These are phyloP conservation scores for Trissolcus basalis DNA, from an alignment of 1,140 invertebrate species.

Conservation along the genomic window DNA sequence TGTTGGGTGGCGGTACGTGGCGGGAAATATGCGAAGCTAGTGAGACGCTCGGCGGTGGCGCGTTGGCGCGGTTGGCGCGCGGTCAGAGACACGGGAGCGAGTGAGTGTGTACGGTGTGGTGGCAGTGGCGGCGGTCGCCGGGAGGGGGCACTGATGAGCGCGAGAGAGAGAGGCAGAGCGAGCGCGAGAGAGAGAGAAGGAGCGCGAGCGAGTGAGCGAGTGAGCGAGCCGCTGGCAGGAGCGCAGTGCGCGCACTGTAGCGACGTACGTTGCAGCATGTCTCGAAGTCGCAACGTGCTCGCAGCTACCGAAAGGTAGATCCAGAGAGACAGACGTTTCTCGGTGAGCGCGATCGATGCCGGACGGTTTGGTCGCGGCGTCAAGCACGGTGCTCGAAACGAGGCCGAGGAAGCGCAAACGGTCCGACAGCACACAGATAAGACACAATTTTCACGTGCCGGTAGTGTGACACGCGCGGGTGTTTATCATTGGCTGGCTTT, in stretches of 20 bases:
- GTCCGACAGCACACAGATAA: slow-evolving; percentile 27
- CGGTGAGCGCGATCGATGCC: slow-evolving; percentile 41
- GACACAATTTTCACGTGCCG: slow-evolving; percentile 27
- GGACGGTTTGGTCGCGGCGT: slow-evolving; percentile 20
- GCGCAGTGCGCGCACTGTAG: slow-evolving; percentile 64
- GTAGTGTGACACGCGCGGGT: slow-evolving; percentile 48
- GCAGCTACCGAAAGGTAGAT: slow-evolving; percentile 65
- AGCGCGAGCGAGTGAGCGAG: slow-evolving; percentile 11
- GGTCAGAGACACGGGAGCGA: no score
- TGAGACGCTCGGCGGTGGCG: no score
- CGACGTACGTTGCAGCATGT: slow-evolving; percentile 68
- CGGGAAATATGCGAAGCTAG: no score
- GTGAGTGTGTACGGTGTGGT: no score
- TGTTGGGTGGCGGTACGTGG: no score
- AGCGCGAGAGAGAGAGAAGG: slow-evolving; percentile 12
- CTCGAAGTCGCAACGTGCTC: slow-evolving; percentile 71
- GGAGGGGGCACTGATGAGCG: no score
- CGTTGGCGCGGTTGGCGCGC: no score
- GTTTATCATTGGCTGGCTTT: slow-evolving; percentile 26
- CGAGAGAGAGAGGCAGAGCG: slow-evolving; percentile 1
- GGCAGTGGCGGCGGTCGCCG: no score
- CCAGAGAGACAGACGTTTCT: slow-evolving; percentile 36
- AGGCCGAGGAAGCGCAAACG: slow-evolving; percentile 8
- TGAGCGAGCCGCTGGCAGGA: slow-evolving; percentile 29
- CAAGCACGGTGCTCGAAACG: slow-evolving; percentile 10